These are phyloP conservation scores for Dasypolia templi DNA, from an alignment of 2,888 invertebrate species.

Conservation along the genomic window DNA sequence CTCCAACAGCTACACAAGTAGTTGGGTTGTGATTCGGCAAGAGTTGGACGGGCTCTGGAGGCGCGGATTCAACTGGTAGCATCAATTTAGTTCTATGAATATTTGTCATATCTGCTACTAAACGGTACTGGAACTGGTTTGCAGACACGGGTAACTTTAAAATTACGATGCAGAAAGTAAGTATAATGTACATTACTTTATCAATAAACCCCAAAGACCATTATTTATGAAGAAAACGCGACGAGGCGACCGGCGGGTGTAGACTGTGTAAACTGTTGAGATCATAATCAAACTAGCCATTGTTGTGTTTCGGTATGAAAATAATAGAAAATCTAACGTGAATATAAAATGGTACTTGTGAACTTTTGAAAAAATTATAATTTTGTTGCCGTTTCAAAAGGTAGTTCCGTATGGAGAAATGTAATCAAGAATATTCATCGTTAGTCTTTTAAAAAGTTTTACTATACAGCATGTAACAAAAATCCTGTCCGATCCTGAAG, in stretches of 20 bases:
- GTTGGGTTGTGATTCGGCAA: slow-evolving; percentile 9
- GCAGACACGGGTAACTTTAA: slow-evolving; percentile 38
- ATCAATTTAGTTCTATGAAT: slow-evolving; percentile 32
- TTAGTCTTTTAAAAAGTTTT: background rate
- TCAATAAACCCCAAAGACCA: slow-evolving; percentile 30
- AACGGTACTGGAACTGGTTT: slow-evolving; percentile 15
- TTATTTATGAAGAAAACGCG: slow-evolving; percentile 33
- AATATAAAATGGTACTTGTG: background rate
- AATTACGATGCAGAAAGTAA: slow-evolving; percentile 33
- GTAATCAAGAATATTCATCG: background rate
- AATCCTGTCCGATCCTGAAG: too few species aligned
- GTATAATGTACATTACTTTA: slow-evolving; percentile 53
- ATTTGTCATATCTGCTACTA: slow-evolving; percentile 35
- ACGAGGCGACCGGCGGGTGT: background rate
- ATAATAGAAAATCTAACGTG: slow-evolving; percentile 18
- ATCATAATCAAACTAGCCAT: slow-evolving; percentile 30
- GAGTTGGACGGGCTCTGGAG: background rate
- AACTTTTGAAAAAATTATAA: background rate
- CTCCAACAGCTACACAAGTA: slow-evolving; percentile 32
- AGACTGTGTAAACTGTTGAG: slow-evolving; percentile 27
- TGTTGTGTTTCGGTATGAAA: slow-evolving; percentile 50
- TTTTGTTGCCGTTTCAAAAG: background rate
- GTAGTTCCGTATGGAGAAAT: background rate
- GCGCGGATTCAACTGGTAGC: background rate
- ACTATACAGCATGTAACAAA: too few species aligned